These are phyloP conservation scores for Mirounga angustirostris DNA, from an alignment of 2,113 vertebrate genomes.

Conservation along the genomic window DNA sequence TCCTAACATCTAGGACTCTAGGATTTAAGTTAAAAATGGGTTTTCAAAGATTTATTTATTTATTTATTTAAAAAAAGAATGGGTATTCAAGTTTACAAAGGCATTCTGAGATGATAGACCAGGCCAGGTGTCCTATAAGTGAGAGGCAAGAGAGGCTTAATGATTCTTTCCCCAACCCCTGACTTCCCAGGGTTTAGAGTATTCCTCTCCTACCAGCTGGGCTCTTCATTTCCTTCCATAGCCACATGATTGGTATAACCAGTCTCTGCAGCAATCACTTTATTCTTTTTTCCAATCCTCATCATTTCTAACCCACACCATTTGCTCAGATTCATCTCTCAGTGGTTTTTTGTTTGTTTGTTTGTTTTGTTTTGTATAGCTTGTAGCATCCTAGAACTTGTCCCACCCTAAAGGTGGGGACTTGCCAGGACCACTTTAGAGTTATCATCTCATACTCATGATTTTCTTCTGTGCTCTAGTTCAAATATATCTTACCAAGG, in stretches of 20 bases:
- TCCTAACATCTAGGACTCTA: background rate
- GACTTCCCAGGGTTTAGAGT: background rate
- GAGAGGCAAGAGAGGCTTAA: background rate
- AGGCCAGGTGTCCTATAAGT: background rate
- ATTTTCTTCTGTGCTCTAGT: background rate
- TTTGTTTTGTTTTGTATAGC: background rate
- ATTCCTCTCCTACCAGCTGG: background rate
- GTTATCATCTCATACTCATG: background rate
- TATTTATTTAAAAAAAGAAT: background rate
- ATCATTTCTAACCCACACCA: background rate
- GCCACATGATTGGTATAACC: background rate
- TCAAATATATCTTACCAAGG: constrained; percentile 28
- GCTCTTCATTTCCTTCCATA: background rate
- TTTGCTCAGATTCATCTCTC: background rate
- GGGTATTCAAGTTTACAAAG: background rate
- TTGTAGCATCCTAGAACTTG: background rate
- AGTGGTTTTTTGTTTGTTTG: background rate
- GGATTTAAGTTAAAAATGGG: background rate
- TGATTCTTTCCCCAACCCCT: background rate
- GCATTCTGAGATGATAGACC: background rate
- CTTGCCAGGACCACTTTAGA: background rate
- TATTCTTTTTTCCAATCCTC: background rate
- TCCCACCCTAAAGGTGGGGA: background rate
- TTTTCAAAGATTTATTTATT: background rate
- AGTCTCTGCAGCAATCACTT: background rate